Base-by-base conservation (phyloP, 2,888 invertebrate species). In the Diarsia brunnea region DNA sequence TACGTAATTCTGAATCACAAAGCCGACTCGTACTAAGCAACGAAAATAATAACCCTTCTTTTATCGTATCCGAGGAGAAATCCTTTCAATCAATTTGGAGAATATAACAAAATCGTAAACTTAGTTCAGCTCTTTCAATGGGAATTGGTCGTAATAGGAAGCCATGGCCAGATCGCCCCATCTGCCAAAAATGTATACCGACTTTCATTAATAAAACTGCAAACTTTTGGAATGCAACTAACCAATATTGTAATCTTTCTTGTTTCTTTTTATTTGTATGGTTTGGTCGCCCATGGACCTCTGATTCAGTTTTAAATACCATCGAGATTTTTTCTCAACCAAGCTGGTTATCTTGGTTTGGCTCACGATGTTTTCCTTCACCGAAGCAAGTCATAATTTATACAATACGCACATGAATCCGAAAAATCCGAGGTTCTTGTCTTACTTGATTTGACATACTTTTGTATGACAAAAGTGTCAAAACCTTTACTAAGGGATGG, bases 191-290 rank as follows among this genome's bases (percentile, higher is more conserved):
- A 87, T 90, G 87, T 90, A 88, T 89, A 86, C 84, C 69, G 88
- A 91, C 84, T 90, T 90, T 89, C 90, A 89, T 92, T 92, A 2
- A 58, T 27, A 91, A 87, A 89, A 89, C 86, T 87, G 89, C 84
- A 86, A 86, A 92, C 85, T 92, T 92, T 83, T 84, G 83, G 76
- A 89, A 91, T 92, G 89, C 91, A 92, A 91, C 81, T 85, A 75
- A 80, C 82, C 79, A 71, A 77, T 76, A 75, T 78, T 64, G 60
- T 68, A 55, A 19, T 51, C 8, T 51, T 21, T 51, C 38, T 38
- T 38, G 5, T 38, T 38, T 38, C 38, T 21, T 21, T 5, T 19
- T 49, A 7, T 49, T 19, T 7, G 19, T 49, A 5, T 49, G 16
- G 47, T 49, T n/a, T n/a, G n/a, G n/a, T n/a, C n/a, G n/a, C n/a